These are phyloP conservation scores for Neoascia interrupta DNA, from an alignment of 2,888 invertebrate genomes.

Conservation along the genomic window DNA sequence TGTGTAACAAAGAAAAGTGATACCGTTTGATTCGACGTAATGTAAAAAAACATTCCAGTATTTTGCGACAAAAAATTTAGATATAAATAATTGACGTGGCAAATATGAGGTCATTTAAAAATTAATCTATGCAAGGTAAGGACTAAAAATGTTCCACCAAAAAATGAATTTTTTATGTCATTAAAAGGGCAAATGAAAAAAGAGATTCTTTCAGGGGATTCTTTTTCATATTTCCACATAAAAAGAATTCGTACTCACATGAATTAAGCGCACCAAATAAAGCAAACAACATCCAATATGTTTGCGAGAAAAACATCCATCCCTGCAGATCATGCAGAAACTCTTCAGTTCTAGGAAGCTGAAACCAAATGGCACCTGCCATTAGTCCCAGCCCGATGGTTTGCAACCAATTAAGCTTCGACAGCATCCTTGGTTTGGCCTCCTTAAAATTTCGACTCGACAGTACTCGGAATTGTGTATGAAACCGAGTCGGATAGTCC, in stretches of 20 bases:
- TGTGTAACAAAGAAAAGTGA: no score
- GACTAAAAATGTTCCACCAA: no score
- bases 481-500: slow-evolving; percentile 88
- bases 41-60: no score
- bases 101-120: no score
- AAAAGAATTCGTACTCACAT: slow-evolving; percentile 87
- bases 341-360: slow-evolving; percentile 87
- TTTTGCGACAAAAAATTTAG: no score
- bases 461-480: slow-evolving; percentile 88
- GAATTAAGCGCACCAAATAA: slow-evolving; percentile 89
- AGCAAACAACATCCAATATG: slow-evolving; percentile 91
- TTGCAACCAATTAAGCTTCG: slow-evolving; percentile 88
- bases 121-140: no score
- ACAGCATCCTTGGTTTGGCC: slow-evolving; percentile 87
- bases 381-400: slow-evolving; percentile 86
- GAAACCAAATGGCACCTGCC: slow-evolving; percentile 89
- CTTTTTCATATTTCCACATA: no score
- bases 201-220: no score
- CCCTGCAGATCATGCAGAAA: slow-evolving; percentile 89
- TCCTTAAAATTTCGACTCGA: slow-evolving; percentile 88
- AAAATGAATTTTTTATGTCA: no score
- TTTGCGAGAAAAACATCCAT: slow-evolving; percentile 91
- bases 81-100: no score
- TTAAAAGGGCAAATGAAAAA: no score
- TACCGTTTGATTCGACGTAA: no score